Evolutionary conservation across 2,888 invertebrate genomes (phyloP), one percentile per base, ranked within the genome.

Genomic region (Nomada flava): DNA sequence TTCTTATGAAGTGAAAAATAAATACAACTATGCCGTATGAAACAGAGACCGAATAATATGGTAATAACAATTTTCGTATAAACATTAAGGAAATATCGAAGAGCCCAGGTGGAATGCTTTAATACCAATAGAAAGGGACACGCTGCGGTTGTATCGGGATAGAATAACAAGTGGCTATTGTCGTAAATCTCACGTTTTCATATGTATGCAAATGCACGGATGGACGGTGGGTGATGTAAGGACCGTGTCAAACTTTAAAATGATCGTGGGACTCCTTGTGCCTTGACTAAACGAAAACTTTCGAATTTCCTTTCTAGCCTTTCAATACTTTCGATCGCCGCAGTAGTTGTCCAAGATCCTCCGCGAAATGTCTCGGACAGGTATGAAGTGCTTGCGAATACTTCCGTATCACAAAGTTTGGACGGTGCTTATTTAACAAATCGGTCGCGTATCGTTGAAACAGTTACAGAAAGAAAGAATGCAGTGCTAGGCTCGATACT

Each of bases 321-420:
- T 52, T 53, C 72, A 77, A 80, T 72, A 80, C 80, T 62, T 68
- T 63, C 52, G 64, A 63, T 67, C 60, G 36, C n/a, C 2, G n/a
- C 2, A 62, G 20, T 42, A 67, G 59, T 63, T 52, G 26, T 13
- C 23, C 3, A 65, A 70, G 29, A 47, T 64, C 15, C 9, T 26
- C 11, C 9, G 7, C 44, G 36, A 81, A 78, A 23, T 20, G 57
- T 64, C 59, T 23, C 47, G 52, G 52, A 57, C 68, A 50, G 69
- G 36, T 59, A 73, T 73, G 60, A 77, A 71, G 67, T 68, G 50
- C 64, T 78, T 64, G 15, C 50, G 44, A 71, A n/a, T 68, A 52
- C 72, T 73, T 52, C 23, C 59, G 18, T 72, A 42, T 53, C 44
- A n/a, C 70, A 60, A 13, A 63, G 65, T 47, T 52, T 26, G 26